Evolutionary conservation across 2,113 vertebrate species (phyloP), one percentile per base, ranked within the genome.

Genomic region (Peromyscus polionotus): DNA sequence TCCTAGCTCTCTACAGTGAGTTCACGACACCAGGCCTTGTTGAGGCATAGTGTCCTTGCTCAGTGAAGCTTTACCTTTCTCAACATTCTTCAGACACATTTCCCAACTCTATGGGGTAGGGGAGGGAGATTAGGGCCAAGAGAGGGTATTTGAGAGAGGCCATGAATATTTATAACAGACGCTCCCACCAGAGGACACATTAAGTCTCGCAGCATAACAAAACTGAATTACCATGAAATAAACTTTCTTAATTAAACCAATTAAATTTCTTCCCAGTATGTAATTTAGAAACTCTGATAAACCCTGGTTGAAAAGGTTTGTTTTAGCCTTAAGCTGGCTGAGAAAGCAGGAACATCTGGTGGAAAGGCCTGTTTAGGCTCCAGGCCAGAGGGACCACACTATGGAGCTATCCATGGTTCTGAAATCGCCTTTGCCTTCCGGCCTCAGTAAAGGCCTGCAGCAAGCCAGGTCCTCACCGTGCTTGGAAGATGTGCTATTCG

Each of bases 221-320:
- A 99, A 98, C 98, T 98, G 98, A 98, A 99, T 99, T 99, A 99
- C 98, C 99, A 98, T 98, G 98, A 99, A 99, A 99, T 99, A 99
- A 99, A 99, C 99, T 99, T 99, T 99, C 98, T 99, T 99, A 99
- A 99, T 99, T 99, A 99, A 99, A 99, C 98, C 98, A 99, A 99
- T 99, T 99, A 99, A 99, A 98, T 99, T 98, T 98, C 98, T 99
- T 98, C 98, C 98, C 99, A 99, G 98, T 98, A 98, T 98, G 98
- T 99, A 99, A 99, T 99, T 98, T 99, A 98, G 98, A 98, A 98
- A 99, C 98, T 98, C 99, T 99, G 99, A 99, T 99, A 99, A 99
- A 98, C 98, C 98, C 98, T 99, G 96, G 97, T 98, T 98, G 98
- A 98, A 99, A 99, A 99, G 98, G 99, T 99, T 99, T 98, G 98